Conservation (phyloP, 2,113 vertebrate species). For the Scytalopus superciliaris region DNA sequence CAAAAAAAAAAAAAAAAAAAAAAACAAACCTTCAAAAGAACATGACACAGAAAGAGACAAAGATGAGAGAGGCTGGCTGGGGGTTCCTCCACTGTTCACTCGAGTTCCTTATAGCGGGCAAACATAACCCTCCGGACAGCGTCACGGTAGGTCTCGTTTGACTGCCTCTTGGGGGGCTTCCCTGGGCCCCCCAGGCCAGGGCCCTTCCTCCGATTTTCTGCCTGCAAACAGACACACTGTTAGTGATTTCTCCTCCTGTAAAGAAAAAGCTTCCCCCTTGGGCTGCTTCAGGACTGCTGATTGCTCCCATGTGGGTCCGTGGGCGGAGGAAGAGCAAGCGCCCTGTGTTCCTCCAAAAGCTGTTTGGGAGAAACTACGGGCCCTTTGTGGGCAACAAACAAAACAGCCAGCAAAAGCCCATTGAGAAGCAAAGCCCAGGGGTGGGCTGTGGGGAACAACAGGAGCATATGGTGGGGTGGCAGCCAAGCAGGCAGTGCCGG, state of each 20-base stretch:
- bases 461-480: accelerated
- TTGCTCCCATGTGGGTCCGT: accelerated
- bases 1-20: background rate
- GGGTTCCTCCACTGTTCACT: conserved; percentile 72
- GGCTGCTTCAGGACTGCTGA: background rate
- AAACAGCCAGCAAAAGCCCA: background rate
- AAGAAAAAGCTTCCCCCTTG: background rate
- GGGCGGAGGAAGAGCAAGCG: background rate
- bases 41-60: conserved; percentile 44
- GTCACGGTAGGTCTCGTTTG: conserved; percentile 87
- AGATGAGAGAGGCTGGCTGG: background rate
- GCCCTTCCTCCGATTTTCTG: conserved; percentile 84
- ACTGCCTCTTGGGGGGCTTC: conserved; percentile 78
- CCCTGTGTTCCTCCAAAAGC: background rate
- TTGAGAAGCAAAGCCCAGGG: background rate
- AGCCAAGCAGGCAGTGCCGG: accelerated
- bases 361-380: background rate
- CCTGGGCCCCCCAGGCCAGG: conserved; percentile 79
- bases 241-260: background rate
- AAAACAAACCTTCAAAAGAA: conserved; percentile 54
- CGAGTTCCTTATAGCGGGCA: conserved; percentile 93
- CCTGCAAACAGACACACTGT: conserved; percentile 40
- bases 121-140: conserved; percentile 97
- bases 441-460: background rate
- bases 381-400: background rate